Conservation (phyloP, 2,888 invertebrate species). For the Gymnoscelis rufifasciata region DNA sequence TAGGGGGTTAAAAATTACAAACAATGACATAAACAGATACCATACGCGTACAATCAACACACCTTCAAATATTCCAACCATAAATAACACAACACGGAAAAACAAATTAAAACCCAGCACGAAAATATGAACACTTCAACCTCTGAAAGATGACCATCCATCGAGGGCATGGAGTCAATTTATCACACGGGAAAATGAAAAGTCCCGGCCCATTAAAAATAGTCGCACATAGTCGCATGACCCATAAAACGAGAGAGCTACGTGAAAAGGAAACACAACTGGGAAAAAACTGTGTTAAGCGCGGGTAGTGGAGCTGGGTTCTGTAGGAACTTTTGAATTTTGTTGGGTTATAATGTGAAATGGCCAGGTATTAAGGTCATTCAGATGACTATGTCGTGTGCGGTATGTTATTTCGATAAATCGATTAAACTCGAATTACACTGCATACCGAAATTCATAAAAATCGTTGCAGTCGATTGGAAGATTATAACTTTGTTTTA, state of each 20-base stretch:
- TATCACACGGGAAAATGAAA: conserved; percentile 74
- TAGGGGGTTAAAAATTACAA: no score
- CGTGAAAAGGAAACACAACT: conserved; percentile 71
- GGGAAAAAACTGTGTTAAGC: conserved; percentile 50
- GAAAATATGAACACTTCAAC: conserved; percentile 51
- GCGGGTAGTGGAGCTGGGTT: conserved; percentile 29
- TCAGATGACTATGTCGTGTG: no score
- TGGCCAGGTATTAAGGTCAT: no score
- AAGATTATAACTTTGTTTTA: no score
- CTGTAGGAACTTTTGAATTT: conserved; percentile 25
- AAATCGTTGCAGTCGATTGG: no score
- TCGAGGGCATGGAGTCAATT: conserved; percentile 72
- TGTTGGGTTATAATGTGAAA: background rate
- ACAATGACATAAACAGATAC: no score
- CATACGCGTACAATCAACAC: no score
- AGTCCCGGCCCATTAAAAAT: conserved; percentile 74
- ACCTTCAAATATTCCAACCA: no score
- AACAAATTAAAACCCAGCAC: conserved; percentile 37
- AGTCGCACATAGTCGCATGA: conserved; percentile 76
- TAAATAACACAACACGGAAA: conserved; percentile 20
- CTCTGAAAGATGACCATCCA: conserved; percentile 67
- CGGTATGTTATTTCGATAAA: no score
- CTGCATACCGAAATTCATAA: no score
- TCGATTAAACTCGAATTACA: no score
- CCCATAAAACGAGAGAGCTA: conserved; percentile 75